These are phyloP conservation scores for Heliconius hermathena DNA, from an alignment of 1,140 invertebrate genomes.

Conservation along the genomic window DNA sequence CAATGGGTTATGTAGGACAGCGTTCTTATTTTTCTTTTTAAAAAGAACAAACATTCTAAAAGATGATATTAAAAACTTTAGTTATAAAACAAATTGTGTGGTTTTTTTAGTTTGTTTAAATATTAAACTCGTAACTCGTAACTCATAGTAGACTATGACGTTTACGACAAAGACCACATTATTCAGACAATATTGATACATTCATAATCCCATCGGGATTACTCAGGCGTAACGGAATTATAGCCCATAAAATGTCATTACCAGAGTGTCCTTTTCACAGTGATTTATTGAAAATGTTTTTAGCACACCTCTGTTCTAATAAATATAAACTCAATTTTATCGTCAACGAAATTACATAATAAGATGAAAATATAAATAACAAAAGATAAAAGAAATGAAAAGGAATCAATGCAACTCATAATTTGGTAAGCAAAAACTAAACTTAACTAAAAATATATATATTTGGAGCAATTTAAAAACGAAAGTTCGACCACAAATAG, in stretches of 20 bases:
- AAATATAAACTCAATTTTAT: background rate
- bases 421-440: no score
- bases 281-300: conserved; percentile 8
- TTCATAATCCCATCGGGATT: conserved; percentile 7
- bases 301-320: conserved; percentile 1
- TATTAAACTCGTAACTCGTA: background rate
- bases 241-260: conserved; percentile 14
- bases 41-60: conserved; percentile 14
- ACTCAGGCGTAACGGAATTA: conserved; percentile 7
- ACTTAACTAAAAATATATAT: background rate
- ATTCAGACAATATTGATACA: conserved; percentile 8
- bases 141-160: background rate
- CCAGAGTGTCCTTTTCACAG: background rate
- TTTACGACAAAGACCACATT: background rate
- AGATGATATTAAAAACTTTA: conserved; percentile 1
- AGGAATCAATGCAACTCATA: no score
- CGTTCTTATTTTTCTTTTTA: conserved; percentile 9
- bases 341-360: background rate
- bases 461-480: background rate
- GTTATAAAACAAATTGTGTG: background rate
- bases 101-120: background rate
- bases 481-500: background rate
- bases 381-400: no score
- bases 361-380: no score
- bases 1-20: conserved; percentile 23